Evolutionary conservation across 1,140 invertebrate genomes (phyloP), one percentile per base, ranked within the genome.

Genomic region (Drosophila obscura): DNA sequence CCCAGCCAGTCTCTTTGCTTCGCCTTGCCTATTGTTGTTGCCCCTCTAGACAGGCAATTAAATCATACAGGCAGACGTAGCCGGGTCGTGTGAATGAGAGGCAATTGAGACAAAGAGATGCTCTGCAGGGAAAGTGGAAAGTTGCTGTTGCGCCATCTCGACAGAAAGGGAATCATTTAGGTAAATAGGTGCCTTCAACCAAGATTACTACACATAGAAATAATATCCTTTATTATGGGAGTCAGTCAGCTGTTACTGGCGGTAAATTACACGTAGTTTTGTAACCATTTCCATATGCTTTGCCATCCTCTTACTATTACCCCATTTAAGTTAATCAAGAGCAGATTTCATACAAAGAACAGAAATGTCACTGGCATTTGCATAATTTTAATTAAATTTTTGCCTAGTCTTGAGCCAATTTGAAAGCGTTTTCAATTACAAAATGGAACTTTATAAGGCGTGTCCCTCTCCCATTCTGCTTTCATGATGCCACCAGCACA

Each of bases 301-400:
- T 11, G 3, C 26, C 5, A 28, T 6, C 26, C 5, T 28, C 26
- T 28, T 7, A 0, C 26, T 2, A 28, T 28, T 11, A 4, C 16
- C 31, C 13, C 1, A 4, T 19, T 11, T 2, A 2, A 57, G 64
- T 43, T 51, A 35, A 69, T 43, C 1, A 15, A 49, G 58, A 57
- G 6, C 26, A 26, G 11, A 67, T 65, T 65, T 49, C 6, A 39
- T 52, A 24, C 55, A 15, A 52, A 44, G 41, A 73, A 67, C 56
- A 46, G n/a, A 46, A 56, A 75, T 64, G 80, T 80, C 35, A 51
- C 39, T 13, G 16, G 41, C 51, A 66, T 82, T 82, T 82, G 64
- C 79, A 82, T 78, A 83, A 78, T 74, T 82, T 82, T 82, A 82
- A 82, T 82, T 82, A 82, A 77, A 66, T 55, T 57, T 52, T 22